Evolutionary conservation across 1,140 invertebrate genomes (phyloP).

Genomic region (Macrosteles quadrilineatus): DNA sequence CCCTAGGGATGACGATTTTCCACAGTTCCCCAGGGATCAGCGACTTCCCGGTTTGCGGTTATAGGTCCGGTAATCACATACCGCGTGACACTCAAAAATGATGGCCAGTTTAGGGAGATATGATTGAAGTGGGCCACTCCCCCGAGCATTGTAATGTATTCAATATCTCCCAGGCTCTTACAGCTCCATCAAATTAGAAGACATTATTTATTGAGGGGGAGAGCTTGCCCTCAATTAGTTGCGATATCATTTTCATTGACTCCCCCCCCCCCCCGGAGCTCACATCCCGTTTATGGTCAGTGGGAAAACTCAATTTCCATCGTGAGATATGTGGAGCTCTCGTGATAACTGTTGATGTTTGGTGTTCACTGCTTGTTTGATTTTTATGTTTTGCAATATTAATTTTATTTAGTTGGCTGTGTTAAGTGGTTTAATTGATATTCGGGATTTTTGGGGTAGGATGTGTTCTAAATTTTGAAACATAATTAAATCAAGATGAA

Average conservation of each 20-base stretch:
- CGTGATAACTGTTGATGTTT: too few species aligned
- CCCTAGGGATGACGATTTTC: too few species aligned
- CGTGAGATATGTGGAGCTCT: too few species aligned
- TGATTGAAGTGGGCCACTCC: not conserved
- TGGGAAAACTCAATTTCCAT: too few species aligned
- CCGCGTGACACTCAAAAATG: not conserved
- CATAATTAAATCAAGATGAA: too few species aligned
- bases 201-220: conserved; percentile 1
- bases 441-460: too few species aligned
- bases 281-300: not conserved
- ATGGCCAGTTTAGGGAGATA: conserved; percentile 16
- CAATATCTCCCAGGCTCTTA: not conserved
- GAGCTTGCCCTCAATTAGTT: conserved; percentile 1
- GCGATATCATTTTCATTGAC: conserved; percentile 12
- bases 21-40: not conserved
- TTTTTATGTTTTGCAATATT: too few species aligned
- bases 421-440: too few species aligned
- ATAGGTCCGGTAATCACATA: not conserved
- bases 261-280: not conserved
- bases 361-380: too few species aligned
- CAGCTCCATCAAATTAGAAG: conserved; percentile 8
- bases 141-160: not conserved
- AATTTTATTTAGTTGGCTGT: too few species aligned
- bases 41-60: not conserved
- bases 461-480: too few species aligned